phyloP scores from a whole-genome alignment of 2,797 vertebrate genomes.

The Delichon dasypus region DNA sequence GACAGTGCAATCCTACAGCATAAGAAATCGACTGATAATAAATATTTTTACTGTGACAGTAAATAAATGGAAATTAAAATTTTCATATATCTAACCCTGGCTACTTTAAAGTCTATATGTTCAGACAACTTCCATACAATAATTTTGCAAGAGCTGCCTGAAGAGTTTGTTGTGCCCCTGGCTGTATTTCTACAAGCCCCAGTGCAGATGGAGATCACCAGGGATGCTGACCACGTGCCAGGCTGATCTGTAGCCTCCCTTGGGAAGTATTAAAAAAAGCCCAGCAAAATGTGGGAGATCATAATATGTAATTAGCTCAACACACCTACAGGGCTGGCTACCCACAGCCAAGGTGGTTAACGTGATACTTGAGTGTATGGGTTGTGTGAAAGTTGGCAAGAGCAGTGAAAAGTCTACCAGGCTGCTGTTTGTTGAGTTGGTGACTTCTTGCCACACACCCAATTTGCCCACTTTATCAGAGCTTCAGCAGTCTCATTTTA shows the following conservation, averaged over 20 bases:
- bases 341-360: not conserved
- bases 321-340: not conserved
- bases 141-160: not conserved
- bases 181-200: not conserved
- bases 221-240: not conserved
- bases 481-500: not conserved
- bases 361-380: not conserved
- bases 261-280: not conserved
- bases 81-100: not conserved
- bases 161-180: not conserved
- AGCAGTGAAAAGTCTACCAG: not conserved
- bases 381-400: not conserved
- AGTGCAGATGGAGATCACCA: not conserved
- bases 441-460: not conserved
- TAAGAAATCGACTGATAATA: not conserved
- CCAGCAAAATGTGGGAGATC: not conserved
- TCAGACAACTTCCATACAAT: not conserved
- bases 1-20: accelerated
- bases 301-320: not conserved
- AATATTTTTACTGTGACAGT: not conserved
- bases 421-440: not conserved
- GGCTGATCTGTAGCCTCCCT: not conserved
- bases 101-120: not conserved
- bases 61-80: not conserved
- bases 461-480: not conserved